phyloP scores from a whole-genome alignment of 2,113 vertebrate species.

The Platanista minor region DNA sequence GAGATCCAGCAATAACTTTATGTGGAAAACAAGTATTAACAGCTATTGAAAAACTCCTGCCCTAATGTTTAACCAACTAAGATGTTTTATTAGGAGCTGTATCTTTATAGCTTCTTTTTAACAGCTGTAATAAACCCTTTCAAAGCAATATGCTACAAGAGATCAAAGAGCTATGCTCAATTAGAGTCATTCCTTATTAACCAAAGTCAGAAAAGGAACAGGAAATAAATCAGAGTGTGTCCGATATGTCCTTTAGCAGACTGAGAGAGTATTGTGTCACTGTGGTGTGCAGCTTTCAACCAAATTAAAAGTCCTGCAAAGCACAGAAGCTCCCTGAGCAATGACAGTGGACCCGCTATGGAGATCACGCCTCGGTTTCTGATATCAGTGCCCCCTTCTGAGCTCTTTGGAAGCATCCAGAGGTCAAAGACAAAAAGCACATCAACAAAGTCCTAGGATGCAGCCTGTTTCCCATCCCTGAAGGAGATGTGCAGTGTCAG shows the following conservation, averaged over 20 bases:
- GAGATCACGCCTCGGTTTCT: not conserved
- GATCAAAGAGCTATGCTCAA: conserved; percentile 60
- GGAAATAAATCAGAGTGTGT: conserved; percentile 48
- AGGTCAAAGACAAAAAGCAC: not conserved
- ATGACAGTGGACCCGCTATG: not conserved
- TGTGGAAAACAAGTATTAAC: conserved; percentile 32
- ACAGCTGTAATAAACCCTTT: conserved; percentile 59
- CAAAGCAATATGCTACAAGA: conserved; percentile 51
- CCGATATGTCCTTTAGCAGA: conserved; percentile 39
- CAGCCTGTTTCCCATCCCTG: not conserved
- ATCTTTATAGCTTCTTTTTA: conserved; percentile 60
- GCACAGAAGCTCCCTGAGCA: not conserved
- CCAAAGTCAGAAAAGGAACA: not conserved
- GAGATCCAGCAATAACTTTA: conserved; percentile 22
- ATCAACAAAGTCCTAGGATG: not conserved
- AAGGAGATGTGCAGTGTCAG: not conserved
- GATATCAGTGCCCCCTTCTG: not conserved
- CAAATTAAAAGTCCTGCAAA: conserved; percentile 30
- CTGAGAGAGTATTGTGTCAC: conserved; percentile 4
- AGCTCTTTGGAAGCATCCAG: not conserved
- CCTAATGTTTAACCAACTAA: conserved; percentile 61
- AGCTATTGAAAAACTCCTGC: conserved; percentile 15
- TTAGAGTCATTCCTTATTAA: conserved; percentile 64
- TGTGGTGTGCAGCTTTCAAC: conserved; percentile 15
- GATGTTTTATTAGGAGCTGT: conserved; percentile 58